These are phyloP conservation scores for Xestia rhomboidea DNA, from an alignment of 2,888 invertebrate genomes.

Conservation along the genomic window DNA sequence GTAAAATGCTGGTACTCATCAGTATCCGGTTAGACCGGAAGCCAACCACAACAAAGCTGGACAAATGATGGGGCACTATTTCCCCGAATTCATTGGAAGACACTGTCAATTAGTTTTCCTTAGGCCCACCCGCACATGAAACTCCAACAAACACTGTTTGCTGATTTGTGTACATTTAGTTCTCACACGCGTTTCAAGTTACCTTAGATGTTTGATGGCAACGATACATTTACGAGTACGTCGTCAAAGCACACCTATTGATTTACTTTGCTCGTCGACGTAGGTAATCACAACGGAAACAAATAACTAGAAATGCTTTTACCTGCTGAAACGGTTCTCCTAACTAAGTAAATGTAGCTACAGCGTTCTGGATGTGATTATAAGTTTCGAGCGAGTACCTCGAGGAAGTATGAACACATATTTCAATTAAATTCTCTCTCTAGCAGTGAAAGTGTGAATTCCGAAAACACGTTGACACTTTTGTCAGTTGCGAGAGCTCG, in stretches of 20 bases:
- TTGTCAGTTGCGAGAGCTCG: slow-evolving; percentile 35
- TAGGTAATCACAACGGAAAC: slow-evolving; percentile 30
- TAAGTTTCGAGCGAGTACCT: slow-evolving; percentile 30
- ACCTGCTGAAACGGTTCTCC: slow-evolving; percentile 19
- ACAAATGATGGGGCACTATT: background rate
- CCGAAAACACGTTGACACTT: slow-evolving; percentile 46
- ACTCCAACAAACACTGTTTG: slow-evolving; percentile 25
- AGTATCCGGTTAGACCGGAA: background rate
- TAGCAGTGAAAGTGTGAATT: slow-evolving; percentile 53
- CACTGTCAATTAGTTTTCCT: background rate
- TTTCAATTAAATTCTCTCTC: slow-evolving; percentile 34
- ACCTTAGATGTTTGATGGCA: slow-evolving; percentile 17
- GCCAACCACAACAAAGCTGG: background rate
- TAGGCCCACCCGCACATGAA: background rate
- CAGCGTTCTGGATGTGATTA: slow-evolving; percentile 19
- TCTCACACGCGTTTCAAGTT: slow-evolving; percentile 37
- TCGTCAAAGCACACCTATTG: slow-evolving; percentile 31
- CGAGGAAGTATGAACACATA: slow-evolving; percentile 33
- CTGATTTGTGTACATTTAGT: slow-evolving; percentile 17
- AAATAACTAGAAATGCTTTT: slow-evolving; percentile 48
- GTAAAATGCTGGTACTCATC: background rate
- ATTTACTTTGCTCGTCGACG: slow-evolving; percentile 37
- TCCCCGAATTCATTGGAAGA: background rate
- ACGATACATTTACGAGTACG: slow-evolving; percentile 17
- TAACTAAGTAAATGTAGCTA: slow-evolving; percentile 10